Evolutionary conservation across 2,888 invertebrate species (phyloP), one percentile per base, ranked within the genome.

Genomic region (Cosmia trapezina): DNA sequence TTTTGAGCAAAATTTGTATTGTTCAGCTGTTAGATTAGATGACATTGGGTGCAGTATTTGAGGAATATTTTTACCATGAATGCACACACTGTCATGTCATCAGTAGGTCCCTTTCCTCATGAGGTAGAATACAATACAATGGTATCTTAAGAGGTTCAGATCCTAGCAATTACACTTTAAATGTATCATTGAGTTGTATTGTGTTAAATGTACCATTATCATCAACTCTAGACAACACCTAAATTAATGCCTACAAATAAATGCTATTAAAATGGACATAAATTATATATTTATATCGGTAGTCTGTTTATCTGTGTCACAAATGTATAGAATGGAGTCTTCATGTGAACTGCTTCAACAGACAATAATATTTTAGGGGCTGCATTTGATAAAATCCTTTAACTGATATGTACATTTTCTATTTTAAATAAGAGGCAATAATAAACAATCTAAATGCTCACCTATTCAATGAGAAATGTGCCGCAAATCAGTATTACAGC

Each of bases 391-490:
- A 5, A 53, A 60, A 33, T 37, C 17, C 33, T n/a, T 2, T 11
- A 45, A 17, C n/a, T n/a, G 9, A n/a, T 49, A 14, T 14, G 14
- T 33, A 63, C 9, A 33, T 54, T 53, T n/a, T 37, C 0, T 53
- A 33, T 7, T 53, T 67, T 53, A 6, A 8, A n/a, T n/a, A 28
- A 43, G 17, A 69, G 3, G 8, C 41, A 51, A 19, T 8, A 2
- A 57, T 51, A 19, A n/a, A 61, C 61, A 22, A 65, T 65, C 3
- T 53, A 80, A 65, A 65, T 19, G 0, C 61, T 81, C 17, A 81
- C 61, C 56, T 69, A 75, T 61, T 43, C 41, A 69, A n/a, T 43
- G 17, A 14, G 5, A 28, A 8, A n/a, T 54, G 6, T 43, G 8
- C 12, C 43, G 22, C 47, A 56, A 47, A 51, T n/a, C 28, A 22